Evolutionary conservation across 2,888 invertebrate genomes (phyloP).

Genomic region (Altica lythri): DNA sequence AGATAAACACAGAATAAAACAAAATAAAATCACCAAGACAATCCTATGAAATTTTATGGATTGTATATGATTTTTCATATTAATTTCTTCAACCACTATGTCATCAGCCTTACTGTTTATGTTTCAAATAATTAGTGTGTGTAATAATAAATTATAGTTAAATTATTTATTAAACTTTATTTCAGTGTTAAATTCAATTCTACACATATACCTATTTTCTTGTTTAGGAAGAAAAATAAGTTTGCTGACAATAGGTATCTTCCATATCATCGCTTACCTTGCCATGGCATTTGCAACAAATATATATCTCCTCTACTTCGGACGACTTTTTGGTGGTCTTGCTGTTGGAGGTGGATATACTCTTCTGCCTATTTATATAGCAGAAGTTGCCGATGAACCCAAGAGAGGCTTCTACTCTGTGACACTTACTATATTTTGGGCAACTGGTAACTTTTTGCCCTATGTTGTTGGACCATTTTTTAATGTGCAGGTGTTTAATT

Average conservation of each 20-base stretch:
- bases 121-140: too few species aligned
- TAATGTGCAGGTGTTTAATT: slow-evolving; percentile 66
- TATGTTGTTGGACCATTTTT: slow-evolving; percentile 74
- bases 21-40: too few species aligned
- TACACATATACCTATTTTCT: too few species aligned
- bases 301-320: slow-evolving; percentile 50
- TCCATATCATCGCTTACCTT: slow-evolving; percentile 41
- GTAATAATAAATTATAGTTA: too few species aligned
- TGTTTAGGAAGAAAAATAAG: slow-evolving; percentile 65
- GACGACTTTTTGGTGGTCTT: slow-evolving; percentile 63
- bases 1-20: too few species aligned
- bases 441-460: slow-evolving; percentile 68
- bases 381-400: slow-evolving; percentile 78
- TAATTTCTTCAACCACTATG: too few species aligned
- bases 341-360: slow-evolving; percentile 73
- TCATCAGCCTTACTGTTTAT: too few species aligned
- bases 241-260: slow-evolving; percentile 60
- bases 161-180: too few species aligned
- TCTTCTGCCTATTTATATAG: slow-evolving; percentile 81
- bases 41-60: too few species aligned
- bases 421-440: slow-evolving; percentile 75
- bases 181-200: too few species aligned
- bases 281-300: slow-evolving; percentile 39
- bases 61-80: too few species aligned
- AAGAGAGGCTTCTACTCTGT: slow-evolving; percentile 71